These are phyloP conservation scores for Eumeta japonica DNA, from an alignment of 1,140 invertebrate species.

Conservation along the genomic window DNA sequence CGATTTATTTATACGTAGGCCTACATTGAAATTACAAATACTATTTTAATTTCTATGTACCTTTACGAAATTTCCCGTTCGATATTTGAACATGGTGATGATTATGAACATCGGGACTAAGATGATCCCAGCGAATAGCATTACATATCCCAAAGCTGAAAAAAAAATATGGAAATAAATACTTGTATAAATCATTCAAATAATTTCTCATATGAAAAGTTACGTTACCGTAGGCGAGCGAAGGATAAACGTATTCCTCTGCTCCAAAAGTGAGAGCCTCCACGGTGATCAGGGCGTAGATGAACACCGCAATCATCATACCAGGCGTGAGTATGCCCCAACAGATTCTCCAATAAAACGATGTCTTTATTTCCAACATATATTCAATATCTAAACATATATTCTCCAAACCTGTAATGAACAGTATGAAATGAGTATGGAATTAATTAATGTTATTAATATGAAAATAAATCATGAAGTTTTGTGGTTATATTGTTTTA, in stretches of 20 bases:
- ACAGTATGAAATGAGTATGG: too few relatives aligned
- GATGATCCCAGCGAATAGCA: conserved; percentile 23
- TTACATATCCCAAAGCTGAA: conserved; percentile 31
- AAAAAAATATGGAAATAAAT: conserved; percentile 10
- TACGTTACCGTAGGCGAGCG: conserved; percentile 28
- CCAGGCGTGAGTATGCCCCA: conserved; percentile 76
- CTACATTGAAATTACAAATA: not conserved
- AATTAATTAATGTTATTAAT: too few relatives aligned
- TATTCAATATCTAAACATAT: conserved; percentile 74
- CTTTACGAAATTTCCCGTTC: conserved; percentile 16
- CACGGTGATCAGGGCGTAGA: conserved; percentile 61
- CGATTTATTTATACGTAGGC: not conserved
- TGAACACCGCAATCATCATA: conserved; percentile 69
- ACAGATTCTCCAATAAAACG: conserved; percentile 75
- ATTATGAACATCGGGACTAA: conserved; percentile 24
- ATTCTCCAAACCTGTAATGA: conserved; percentile 65
- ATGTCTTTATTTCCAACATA: conserved; percentile 72
- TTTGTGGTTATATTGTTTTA: too few relatives aligned
- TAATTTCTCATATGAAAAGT: not conserved
- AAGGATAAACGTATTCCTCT: conserved; percentile 22
- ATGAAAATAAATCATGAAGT: too few relatives aligned
- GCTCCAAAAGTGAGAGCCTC: conserved; percentile 57
- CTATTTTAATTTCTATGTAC: conserved; percentile 13
- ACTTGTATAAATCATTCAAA: not conserved
- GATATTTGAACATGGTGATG: conserved; percentile 19